Evolutionary conservation across 2,888 invertebrate species (phyloP).

Genomic region (Diabrotica balteata): DNA sequence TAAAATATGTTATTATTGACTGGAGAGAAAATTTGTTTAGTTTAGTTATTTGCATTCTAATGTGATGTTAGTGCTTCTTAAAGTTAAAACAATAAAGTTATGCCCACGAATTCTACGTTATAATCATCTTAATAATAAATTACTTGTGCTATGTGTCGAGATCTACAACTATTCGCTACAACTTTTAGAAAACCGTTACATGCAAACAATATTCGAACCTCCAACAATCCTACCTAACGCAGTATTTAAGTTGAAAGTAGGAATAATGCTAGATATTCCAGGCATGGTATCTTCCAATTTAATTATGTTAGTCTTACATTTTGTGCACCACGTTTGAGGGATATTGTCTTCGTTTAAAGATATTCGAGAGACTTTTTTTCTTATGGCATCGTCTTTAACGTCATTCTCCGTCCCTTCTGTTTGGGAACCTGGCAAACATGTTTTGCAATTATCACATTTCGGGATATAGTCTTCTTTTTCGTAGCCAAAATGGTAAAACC

Average conservation of each 20-base stretch:
- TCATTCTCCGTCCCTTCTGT: conserved; percentile 33
- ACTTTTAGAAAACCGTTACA: no score
- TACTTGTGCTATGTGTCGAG: no score
- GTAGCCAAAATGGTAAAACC: conserved; percentile 74
- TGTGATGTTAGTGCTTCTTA: no score
- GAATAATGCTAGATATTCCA: conserved; percentile 61
- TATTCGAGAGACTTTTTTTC: conserved; percentile 56
- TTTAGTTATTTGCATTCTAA: no score
- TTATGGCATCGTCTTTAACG: conserved; percentile 46
- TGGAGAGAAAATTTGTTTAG: no score
- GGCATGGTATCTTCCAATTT: conserved; percentile 62
- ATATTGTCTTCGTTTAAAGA: conserved; percentile 51
- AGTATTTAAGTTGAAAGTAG: conserved; percentile 51
- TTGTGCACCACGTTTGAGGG: conserved; percentile 61
- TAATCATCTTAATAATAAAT: no score
- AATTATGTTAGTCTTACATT: conserved; percentile 62
- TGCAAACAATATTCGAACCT: background rate
- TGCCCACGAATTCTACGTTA: no score
- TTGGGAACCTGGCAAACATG: conserved; percentile 17
- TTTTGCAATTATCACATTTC: conserved; percentile 43
- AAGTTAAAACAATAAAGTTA: no score
- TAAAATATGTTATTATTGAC: no score
- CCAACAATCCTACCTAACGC: conserved; percentile 27
- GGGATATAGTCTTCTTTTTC: conserved; percentile 65
- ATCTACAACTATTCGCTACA: no score